Percentiles rank a stretch among this genome's conserved stretches.
Evolutionary conservation across 2,888 invertebrate species (phyloP).

Genomic region (Cephus nigrinus): DNA sequence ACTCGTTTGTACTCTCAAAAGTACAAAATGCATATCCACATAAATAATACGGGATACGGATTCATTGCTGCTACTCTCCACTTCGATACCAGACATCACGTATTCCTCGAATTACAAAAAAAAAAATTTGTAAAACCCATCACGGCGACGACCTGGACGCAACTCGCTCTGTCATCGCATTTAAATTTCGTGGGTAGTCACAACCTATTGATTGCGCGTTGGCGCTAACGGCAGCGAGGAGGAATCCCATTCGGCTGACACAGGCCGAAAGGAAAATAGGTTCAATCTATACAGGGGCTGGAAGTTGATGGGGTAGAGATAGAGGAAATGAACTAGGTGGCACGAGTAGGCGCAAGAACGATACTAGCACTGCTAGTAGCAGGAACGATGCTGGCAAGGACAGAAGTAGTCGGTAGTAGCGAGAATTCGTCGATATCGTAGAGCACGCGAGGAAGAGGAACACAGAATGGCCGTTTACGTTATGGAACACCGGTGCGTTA

Average conservation of each 20-base stretch:
- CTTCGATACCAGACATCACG: too few relatives aligned
- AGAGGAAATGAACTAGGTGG: too few relatives aligned
- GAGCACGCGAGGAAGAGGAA: conserved; percentile 1
- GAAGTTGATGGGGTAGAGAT: neutral
- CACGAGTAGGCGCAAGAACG: too few relatives aligned
- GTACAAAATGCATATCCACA: too few relatives aligned
- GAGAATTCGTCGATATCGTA: conserved; percentile 7
- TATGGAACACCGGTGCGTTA: neutral
- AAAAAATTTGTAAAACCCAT: too few relatives aligned
- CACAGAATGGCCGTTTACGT: conserved; percentile 1
- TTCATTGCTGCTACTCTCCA: too few relatives aligned
- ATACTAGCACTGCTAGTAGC: too few relatives aligned
- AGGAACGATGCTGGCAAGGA: neutral
- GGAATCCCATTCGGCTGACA: conserved; percentile 1
- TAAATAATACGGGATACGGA: too few relatives aligned
- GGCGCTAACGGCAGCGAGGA: neutral
- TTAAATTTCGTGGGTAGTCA: neutral
- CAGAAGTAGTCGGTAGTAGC: neutral
- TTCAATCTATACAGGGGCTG: neutral
- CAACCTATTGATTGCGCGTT: neutral
- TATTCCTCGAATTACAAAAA: too few relatives aligned
- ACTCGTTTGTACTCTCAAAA: too few relatives aligned
- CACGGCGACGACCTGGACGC: too few relatives aligned
- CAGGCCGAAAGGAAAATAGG: neutral
- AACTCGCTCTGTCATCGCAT: too few relatives aligned